Conservation (phyloP, 2,113 vertebrate genomes). For the Bostrychus sinensis region DNA sequence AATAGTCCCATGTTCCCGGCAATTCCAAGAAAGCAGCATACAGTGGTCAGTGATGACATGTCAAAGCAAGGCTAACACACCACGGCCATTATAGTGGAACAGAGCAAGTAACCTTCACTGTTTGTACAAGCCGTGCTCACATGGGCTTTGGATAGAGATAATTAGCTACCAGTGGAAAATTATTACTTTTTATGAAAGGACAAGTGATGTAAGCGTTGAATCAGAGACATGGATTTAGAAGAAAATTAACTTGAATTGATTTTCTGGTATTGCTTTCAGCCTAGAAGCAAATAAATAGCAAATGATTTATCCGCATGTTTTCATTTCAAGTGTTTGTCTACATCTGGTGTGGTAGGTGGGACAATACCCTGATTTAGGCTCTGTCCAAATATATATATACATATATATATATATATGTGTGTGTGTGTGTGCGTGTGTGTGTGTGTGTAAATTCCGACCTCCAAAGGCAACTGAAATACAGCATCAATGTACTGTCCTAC, state of each 20-base stretch:
- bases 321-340: no score
- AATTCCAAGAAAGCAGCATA: conserved; percentile 63
- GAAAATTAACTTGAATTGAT: background rate
- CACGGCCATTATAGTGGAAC: conserved; percentile 49
- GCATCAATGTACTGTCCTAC: no score
- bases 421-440: no score
- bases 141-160: conserved; percentile 39
- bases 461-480: no score
- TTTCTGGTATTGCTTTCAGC: background rate
- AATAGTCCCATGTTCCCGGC: conserved; percentile 62
- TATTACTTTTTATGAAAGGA: background rate
- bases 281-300: background rate
- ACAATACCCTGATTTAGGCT: no score
- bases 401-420: no score
- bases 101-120: conserved; percentile 55
- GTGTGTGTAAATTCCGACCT: no score
- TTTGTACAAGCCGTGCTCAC: conserved; percentile 52
- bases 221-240: conserved; percentile 35
- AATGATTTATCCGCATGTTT: no score
- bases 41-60: conserved; percentile 67
- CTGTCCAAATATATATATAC: no score
- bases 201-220: conserved; percentile 10
- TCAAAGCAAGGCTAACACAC: conserved; percentile 62
- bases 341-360: no score
- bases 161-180: conserved; percentile 12